Base-by-base conservation (phyloP, 2,888 invertebrate genomes). In the Augiades crinisus region DNA sequence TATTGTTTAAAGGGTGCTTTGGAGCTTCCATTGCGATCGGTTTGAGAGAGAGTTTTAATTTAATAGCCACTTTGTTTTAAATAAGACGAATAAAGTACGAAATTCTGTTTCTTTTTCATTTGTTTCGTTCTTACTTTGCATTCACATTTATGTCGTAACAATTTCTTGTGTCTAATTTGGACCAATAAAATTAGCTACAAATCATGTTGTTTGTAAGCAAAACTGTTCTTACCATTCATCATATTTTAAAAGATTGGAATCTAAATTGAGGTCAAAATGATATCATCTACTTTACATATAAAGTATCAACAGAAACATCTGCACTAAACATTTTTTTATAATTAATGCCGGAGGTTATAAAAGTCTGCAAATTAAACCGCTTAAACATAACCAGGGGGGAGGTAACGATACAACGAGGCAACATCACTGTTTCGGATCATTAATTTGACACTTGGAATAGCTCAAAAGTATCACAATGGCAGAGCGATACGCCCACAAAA, bases 371-470 rank as follows among this genome's bases (percentile, higher is more conserved):
- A 50, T 50, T 50, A 50, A 36, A 50, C 50, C 50, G 19, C 50
- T 36, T 27, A 24, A 40, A 49, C 24, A 22, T 36, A 50, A 50
- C 50, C 34, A 41, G 55, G 47, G 64, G 61, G 60, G 27, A 53
- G 50, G 50, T 16, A 53, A 56, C 59, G 62, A 44, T 33, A 44
- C 19, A 75, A 70, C 64, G 69, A 63, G 76, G 75, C 64, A 67
- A 59, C 72, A 73, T 64, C 72, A 75, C 73, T 75, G 77, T 77
- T 81, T 77, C 79, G 78, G 72, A 81, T 81, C 84, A 86, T 86
- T 86, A 86, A 86, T 85, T 84, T 84, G 87, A 87, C 86, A 85
- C 81, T 81, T 68, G 70, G 69, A 78, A 79, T 78, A 72, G 72
- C 73, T 75, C 67, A 66, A 71, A 73, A 77, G 77, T 75, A 74